A percentile compares a stretch with the other conserved stretches of the same genome.
Conservation (phyloP, 2,113 vertebrate species). For the Pholis gunnellus region DNA sequence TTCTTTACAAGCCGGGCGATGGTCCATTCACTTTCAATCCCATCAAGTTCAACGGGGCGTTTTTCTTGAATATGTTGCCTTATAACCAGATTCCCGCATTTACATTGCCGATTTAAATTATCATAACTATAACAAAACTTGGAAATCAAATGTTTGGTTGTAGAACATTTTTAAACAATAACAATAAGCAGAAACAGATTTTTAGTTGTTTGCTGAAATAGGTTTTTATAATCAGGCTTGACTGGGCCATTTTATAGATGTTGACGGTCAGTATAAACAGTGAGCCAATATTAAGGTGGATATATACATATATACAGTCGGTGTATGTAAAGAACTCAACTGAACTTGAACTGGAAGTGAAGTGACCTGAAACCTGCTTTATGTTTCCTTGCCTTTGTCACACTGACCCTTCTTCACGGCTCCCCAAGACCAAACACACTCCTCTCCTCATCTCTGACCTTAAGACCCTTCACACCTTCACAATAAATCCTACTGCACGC, state of each 20-base stretch:
- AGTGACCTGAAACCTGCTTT: constrained; percentile 53
- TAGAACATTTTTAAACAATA: background rate
- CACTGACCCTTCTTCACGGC: constrained; percentile 9
- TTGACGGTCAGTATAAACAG: background rate
- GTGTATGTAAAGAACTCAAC: background rate
- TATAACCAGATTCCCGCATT: background rate
- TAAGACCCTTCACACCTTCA: constrained; percentile 15
- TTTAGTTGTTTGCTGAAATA: background rate
- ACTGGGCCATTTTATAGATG: background rate
- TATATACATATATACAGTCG: too few species aligned
- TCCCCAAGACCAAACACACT: constrained; percentile 19
- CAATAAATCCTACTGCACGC: constrained; percentile 4
- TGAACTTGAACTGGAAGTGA: constrained; percentile 47
- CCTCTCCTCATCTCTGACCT: constrained; percentile 41
- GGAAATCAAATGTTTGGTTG: background rate
- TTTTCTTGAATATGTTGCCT: background rate
- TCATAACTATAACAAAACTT: background rate
- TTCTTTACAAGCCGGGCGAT: constrained; percentile 27
- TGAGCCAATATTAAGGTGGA: background rate
- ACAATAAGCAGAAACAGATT: too few species aligned
- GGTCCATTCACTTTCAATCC: constrained; percentile 52
- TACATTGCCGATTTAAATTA: background rate
- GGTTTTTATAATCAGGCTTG: background rate
- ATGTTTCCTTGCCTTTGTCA: constrained; percentile 17
- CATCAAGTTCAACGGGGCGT: background rate